Evolutionary conservation across 2,888 invertebrate genomes (phyloP).

Genomic region (Andrena haemorrhoa): DNA sequence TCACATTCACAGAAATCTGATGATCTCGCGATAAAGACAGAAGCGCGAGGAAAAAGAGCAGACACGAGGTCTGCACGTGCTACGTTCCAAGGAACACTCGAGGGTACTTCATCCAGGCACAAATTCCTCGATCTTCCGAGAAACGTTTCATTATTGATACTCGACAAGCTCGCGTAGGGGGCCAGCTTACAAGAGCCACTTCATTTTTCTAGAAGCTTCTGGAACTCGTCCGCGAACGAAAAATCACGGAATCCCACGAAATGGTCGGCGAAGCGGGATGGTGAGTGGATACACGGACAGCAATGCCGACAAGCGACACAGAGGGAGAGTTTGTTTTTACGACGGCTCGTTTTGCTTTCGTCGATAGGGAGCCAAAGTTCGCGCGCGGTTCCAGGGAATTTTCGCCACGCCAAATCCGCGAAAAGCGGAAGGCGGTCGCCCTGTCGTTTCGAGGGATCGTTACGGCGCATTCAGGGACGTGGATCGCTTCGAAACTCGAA

Average conservation of each 20-base stretch:
- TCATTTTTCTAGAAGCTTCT: slow-evolving; percentile 4
- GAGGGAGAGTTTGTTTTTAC: slow-evolving; percentile 19
- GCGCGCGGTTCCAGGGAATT: slow-evolving; percentile 2
- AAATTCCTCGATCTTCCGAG: slow-evolving; percentile 12
- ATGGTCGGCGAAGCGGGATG: not conserved
- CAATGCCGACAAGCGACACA: not conserved
- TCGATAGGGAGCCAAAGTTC: slow-evolving; percentile 41
- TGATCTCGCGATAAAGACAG: not conserved
- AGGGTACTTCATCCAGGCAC: slow-evolving; percentile 13
- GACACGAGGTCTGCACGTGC: slow-evolving; percentile 2
- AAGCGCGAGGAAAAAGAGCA: not conserved
- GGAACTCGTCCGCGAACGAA: slow-evolving; percentile 12
- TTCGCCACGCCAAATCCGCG: slow-evolving; percentile 49
- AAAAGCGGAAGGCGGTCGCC: slow-evolving; percentile 47
- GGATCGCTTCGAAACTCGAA: slow-evolving; percentile 60
- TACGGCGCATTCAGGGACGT: slow-evolving; percentile 15
- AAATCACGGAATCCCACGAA: not conserved
- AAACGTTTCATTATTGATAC: not conserved
- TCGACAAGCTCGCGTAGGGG: not conserved
- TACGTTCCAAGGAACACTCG: not conserved
- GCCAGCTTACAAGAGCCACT: not conserved
- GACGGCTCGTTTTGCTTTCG: slow-evolving; percentile 41
- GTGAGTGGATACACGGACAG: not conserved
- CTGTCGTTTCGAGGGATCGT: slow-evolving; percentile 57
- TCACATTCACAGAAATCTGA: not conserved